phyloP scores from a whole-genome alignment of 2,113 vertebrate genomes.

The Struthio camelus region DNA sequence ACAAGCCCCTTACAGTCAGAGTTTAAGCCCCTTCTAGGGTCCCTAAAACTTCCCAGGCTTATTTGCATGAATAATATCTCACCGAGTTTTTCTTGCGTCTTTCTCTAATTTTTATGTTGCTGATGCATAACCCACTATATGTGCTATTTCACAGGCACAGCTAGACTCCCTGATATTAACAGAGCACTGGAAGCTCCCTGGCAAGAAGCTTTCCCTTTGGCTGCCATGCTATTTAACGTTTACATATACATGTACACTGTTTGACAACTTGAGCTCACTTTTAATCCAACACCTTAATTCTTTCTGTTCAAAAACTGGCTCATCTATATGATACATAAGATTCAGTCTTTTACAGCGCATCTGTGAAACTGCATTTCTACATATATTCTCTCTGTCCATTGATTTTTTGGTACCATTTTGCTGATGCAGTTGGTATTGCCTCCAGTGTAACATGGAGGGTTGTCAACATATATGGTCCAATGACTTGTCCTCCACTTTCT shows the following conservation, averaged over 20 bases:
- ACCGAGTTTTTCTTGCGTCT: not conserved
- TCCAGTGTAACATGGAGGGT: not conserved
- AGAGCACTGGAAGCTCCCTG: not conserved
- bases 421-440: not conserved
- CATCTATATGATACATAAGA: not conserved
- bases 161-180: not conserved
- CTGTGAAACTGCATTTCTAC: not conserved
- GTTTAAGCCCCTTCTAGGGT: not conserved
- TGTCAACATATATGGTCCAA: not conserved
- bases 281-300: not conserved
- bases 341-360: not conserved
- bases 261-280: not conserved
- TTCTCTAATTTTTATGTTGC: not conserved
- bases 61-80: not conserved
- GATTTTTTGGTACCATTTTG: not conserved
- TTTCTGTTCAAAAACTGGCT: not conserved
- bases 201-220: not conserved
- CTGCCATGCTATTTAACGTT: not conserved
- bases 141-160: not conserved
- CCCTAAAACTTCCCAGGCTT: not conserved
- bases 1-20: not conserved
- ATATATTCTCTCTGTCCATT: not conserved
- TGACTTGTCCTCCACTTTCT: not conserved
- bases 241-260: accelerated
- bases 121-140: not conserved